These are phyloP conservation scores for Xestia sexstrigata DNA, from an alignment of 2,888 invertebrate genomes.

Conservation along the genomic window DNA sequence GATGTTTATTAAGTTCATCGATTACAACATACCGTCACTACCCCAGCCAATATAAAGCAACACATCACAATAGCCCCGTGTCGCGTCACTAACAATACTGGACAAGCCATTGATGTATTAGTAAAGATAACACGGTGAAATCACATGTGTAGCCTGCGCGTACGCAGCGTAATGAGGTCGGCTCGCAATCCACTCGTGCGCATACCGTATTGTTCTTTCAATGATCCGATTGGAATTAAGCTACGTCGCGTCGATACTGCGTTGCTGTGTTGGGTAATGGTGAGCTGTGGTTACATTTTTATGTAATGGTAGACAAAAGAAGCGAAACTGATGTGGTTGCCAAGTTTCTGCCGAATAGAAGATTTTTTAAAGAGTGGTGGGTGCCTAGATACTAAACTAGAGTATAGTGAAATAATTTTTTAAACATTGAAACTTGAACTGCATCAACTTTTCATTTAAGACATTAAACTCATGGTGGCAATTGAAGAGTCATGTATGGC, in stretches of 20 bases:
- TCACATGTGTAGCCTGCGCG: conserved; percentile 81
- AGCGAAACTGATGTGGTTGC: background rate
- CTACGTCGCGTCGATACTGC: conserved; percentile 70
- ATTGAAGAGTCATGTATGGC: background rate
- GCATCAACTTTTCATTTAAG: background rate
- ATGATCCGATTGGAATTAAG: conserved; percentile 77
- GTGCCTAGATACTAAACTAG: background rate
- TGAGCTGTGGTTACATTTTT: conserved; percentile 48
- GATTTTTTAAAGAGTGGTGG: background rate
- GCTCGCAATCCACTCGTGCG: conserved; percentile 67
- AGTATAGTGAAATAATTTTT: background rate
- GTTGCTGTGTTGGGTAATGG: conserved; percentile 59
- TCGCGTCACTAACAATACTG: conserved; percentile 87
- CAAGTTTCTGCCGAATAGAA: background rate
- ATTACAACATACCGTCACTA: conserved; percentile 58
- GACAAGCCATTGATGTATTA: conserved; percentile 89
- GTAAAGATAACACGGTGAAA: conserved; percentile 88
- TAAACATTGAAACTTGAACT: background rate
- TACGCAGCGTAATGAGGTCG: conserved; percentile 70
- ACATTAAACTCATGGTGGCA: too few relatives aligned
- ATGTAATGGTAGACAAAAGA: conserved; percentile 45
- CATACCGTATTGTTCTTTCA: conserved; percentile 79
- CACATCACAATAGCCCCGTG: conserved; percentile 78
- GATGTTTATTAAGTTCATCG: conserved; percentile 35
- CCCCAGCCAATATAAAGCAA: conserved; percentile 64